phyloP scores from a whole-genome alignment of 2,113 vertebrate species.

The Nematolebias whitei region DNA sequence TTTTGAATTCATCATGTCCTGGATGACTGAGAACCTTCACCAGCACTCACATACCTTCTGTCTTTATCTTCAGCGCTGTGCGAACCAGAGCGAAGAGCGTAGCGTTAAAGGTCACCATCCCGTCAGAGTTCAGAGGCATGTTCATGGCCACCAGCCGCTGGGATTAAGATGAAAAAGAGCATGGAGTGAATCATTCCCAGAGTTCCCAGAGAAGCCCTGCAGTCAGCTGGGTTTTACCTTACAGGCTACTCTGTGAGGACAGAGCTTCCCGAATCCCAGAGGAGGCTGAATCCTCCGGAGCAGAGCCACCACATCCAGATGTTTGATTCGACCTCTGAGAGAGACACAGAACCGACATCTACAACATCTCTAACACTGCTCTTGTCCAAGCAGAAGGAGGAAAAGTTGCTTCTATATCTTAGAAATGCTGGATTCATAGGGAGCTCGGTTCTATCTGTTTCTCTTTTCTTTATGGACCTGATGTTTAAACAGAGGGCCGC shows the following conservation, averaged over 20 bases:
- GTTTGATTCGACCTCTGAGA: constrained; percentile 79
- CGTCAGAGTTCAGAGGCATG: constrained; percentile 90
- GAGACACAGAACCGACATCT: not conserved
- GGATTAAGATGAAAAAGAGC: not conserved
- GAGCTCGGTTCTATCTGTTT: no score
- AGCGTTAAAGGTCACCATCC: constrained; percentile 91
- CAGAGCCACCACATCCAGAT: constrained; percentile 89
- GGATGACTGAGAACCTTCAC: no score
- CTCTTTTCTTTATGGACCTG: no score
- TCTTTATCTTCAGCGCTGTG: constrained; percentile 92
- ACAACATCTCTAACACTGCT: no score
- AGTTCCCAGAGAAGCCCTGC: no score
- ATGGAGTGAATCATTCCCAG: not conserved
- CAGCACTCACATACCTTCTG: constrained; percentile 83
- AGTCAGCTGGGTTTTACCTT: constrained; percentile 76
- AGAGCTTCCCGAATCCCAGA: constrained; percentile 88
- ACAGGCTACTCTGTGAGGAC: constrained; percentile 85
- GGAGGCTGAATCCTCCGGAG: constrained; percentile 90
- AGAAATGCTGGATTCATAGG: no score
- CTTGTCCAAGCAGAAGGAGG: no score
- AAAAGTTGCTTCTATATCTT: no score
- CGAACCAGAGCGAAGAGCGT: constrained; percentile 92
- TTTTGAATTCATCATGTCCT: no score
- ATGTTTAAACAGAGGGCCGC: no score
- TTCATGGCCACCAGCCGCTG: constrained; percentile 94